phyloP scores from a whole-genome alignment of 2,113 vertebrate genomes.

The Cromileptes altivelis region DNA sequence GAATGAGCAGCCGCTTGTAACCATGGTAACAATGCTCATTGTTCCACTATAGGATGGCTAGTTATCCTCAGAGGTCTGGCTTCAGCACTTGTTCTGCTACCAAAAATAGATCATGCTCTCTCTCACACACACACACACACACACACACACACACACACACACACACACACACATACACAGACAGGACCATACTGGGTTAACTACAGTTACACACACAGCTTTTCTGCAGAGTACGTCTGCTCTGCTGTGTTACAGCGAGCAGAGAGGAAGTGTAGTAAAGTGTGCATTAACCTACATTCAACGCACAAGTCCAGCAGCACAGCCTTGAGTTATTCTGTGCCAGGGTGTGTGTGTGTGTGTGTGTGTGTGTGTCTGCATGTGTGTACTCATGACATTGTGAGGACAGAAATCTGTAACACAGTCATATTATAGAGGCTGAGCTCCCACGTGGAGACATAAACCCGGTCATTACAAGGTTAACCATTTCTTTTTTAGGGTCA shows the following conservation, averaged over 20 bases:
- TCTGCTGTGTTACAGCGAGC: slow-evolving; percentile 23
- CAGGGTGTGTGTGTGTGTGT: neutral
- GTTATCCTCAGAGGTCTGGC: slow-evolving; percentile 57
- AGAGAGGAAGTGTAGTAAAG: slow-evolving; percentile 62
- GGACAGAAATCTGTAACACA: slow-evolving; percentile 19
- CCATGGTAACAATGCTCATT: slow-evolving; percentile 70
- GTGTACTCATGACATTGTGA: slow-evolving; percentile 28
- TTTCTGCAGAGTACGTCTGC: slow-evolving; percentile 25
- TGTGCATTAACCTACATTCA: slow-evolving; percentile 82
- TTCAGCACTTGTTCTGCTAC: slow-evolving; percentile 39
- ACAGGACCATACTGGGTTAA: slow-evolving; percentile 1
- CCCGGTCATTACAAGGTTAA: neutral
- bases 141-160: neutral
- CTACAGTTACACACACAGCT: slow-evolving; percentile 3
- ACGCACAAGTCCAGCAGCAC: slow-evolving; percentile 53
- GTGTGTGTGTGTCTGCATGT: slow-evolving; percentile 15
- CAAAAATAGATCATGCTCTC: slow-evolving; percentile 68
- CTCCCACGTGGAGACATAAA: slow-evolving; percentile 4
- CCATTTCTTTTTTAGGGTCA: neutral
- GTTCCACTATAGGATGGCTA: slow-evolving; percentile 55
- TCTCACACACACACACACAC: neutral
- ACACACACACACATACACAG: neutral
- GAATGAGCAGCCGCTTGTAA: slow-evolving; percentile 54
- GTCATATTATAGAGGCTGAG: neutral
- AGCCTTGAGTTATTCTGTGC: slow-evolving; percentile 43